phyloP scores from a whole-genome alignment of 2,888 invertebrate species.

The Malacosoma neustria region DNA sequence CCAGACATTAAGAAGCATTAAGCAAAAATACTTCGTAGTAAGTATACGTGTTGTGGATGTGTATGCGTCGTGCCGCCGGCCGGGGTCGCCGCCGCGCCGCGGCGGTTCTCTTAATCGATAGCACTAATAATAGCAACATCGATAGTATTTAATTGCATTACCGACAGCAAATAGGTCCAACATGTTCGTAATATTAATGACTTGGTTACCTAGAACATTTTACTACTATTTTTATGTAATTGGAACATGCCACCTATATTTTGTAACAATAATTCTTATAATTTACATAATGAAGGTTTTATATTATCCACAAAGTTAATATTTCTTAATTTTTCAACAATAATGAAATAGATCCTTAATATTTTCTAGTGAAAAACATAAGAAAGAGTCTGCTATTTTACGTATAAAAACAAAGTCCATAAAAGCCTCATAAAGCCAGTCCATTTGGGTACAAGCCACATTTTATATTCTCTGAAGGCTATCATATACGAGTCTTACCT shows the following conservation, averaged over 20 bases:
- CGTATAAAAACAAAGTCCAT: neutral
- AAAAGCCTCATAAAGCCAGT: neutral
- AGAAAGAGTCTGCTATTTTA: neutral
- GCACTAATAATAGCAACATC: neutral
- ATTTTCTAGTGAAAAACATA: neutral
- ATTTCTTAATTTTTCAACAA: too few relatives aligned
- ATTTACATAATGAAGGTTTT: too few relatives aligned
- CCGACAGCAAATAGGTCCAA: too few relatives aligned
- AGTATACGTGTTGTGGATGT: too few relatives aligned
- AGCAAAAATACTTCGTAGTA: too few relatives aligned
- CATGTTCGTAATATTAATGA: conserved; percentile 11
- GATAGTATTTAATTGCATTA: neutral
- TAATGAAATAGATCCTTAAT: too few relatives aligned
- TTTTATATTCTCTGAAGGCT: neutral
- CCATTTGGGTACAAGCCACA: neutral
- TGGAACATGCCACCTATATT: too few relatives aligned
- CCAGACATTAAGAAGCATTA: too few relatives aligned
- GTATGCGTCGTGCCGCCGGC: neutral
- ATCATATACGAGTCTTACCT: neutral
- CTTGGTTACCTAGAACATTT: too few relatives aligned
- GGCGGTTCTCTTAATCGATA: neutral
- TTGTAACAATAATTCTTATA: too few relatives aligned
- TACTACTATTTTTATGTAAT: too few relatives aligned
- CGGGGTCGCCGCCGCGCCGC: neutral
- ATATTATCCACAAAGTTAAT: too few relatives aligned